Percentiles rank a stretch among this genome's conserved stretches.
These are phyloP conservation scores for Armadillidium nasatum DNA, from an alignment of 1,140 invertebrate species.

Conservation along the genomic window DNA sequence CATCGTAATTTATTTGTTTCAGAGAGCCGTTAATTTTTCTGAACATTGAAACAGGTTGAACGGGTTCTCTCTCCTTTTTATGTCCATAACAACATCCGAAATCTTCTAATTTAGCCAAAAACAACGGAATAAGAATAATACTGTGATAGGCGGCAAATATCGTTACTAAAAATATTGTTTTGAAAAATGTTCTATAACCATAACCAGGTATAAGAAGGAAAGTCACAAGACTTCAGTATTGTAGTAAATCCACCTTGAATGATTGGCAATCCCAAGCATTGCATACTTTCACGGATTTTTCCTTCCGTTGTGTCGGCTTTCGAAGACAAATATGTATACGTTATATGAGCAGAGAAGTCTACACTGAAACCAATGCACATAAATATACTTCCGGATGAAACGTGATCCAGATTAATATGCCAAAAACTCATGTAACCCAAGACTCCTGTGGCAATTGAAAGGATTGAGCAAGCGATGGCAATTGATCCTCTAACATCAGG, in stretches of 20 bases:
- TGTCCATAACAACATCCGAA: neutral
- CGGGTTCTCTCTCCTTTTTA: too few relatives aligned
- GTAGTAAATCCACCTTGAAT: constrained; percentile 90
- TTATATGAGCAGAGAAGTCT: constrained; percentile 95
- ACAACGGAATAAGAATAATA: neutral
- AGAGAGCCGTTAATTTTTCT: too few relatives aligned
- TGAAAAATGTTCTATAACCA: neutral
- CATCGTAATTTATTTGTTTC: too few relatives aligned
- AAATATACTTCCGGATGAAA: constrained; percentile 97
- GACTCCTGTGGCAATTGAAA: constrained; percentile 92
- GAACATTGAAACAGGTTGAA: too few relatives aligned
- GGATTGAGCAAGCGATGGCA: constrained; percentile 91
- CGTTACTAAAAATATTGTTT: neutral
- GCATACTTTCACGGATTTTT: constrained; percentile 76
- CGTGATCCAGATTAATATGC: constrained; percentile 90
- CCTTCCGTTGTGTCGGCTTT: constrained; percentile 68
- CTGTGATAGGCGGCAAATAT: constrained; percentile 3
- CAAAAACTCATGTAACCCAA: constrained; percentile 94
- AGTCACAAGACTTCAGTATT: constrained; percentile 80
- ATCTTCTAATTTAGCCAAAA: constrained; percentile 46
- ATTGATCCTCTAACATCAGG: constrained; percentile 86
- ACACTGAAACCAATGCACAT: constrained; percentile 99
- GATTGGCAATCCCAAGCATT: constrained; percentile 85
- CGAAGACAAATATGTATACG: constrained; percentile 91
- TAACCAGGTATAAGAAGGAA: constrained; percentile 49